These are phyloP conservation scores for Bellardia pandia DNA, from an alignment of 2,888 invertebrate genomes.

Conservation along the genomic window DNA sequence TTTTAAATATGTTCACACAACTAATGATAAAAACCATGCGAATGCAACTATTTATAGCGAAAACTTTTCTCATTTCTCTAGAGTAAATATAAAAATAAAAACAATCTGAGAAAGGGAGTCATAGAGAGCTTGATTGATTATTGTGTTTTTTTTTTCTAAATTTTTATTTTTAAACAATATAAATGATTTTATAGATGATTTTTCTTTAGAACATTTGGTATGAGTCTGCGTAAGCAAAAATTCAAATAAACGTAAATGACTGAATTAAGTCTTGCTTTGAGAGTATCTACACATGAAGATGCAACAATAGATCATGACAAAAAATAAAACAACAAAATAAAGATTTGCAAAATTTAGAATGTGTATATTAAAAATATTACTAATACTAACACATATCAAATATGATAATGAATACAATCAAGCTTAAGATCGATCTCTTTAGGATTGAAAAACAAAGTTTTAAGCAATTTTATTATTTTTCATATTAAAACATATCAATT, in stretches of 20 bases:
- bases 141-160: background rate
- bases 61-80: background rate
- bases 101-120: background rate
- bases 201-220: too few species aligned
- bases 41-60: slow-evolving; percentile 67
- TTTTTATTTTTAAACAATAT: too few species aligned
- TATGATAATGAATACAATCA: too few species aligned
- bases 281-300: background rate
- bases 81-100: background rate
- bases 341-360: too few species aligned
- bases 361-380: background rate
- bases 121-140: slow-evolving; percentile 7
- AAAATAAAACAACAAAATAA: background rate
- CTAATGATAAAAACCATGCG: slow-evolving; percentile 43
- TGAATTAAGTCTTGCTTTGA: background rate
- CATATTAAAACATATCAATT: too few species aligned
- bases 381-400: background rate
- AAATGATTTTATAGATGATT: too few species aligned
- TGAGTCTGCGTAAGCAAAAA: too few species aligned
- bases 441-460: too few species aligned
- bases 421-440: too few species aligned
- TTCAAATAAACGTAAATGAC: background rate
- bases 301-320: background rate
- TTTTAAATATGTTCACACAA: slow-evolving; percentile 25
- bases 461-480: too few species aligned